These are phyloP conservation scores for Entomyzon cyanotis DNA, from an alignment of 2,113 vertebrate genomes.

Conservation along the genomic window DNA sequence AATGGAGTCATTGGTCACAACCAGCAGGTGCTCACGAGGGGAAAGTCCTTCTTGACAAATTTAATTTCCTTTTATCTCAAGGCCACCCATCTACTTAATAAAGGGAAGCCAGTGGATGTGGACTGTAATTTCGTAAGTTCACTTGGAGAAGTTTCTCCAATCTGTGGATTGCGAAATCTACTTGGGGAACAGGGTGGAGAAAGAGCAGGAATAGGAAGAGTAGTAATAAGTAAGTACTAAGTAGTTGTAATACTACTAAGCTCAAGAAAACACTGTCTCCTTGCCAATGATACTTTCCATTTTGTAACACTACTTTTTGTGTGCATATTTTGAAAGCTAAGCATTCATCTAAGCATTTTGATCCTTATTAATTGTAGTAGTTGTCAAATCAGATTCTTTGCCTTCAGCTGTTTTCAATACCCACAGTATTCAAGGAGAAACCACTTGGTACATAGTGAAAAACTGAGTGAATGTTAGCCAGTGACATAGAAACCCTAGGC, in stretches of 20 bases:
- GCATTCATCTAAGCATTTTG: not conserved
- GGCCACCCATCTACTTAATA: not conserved
- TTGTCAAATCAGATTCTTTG: not conserved
- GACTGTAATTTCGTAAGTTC: not conserved
- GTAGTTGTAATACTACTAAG: not conserved
- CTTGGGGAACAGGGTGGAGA: no score
- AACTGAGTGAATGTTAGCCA: not conserved
- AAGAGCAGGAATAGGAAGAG: not conserved
- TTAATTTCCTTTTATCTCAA: not conserved
- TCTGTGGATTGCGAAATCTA: not conserved
- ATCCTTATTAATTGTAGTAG: not conserved
- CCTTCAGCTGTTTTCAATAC: not conserved
- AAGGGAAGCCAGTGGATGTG: not conserved
- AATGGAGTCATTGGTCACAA: not conserved
- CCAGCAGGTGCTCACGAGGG: accelerated
- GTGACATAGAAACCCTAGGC: not conserved
- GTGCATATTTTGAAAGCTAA: not conserved
- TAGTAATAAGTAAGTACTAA: not conserved
- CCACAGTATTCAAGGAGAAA: not conserved
- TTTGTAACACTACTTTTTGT: not conserved
- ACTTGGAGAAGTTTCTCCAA: not conserved
- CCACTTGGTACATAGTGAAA: not conserved
- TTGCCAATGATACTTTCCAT: not conserved
- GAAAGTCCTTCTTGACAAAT: not conserved
- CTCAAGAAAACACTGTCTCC: not conserved